Evolutionary conservation across 2,113 vertebrate genomes (phyloP), one percentile per base, ranked within the genome.

Genomic region (Chionodraco myersi): DNA sequence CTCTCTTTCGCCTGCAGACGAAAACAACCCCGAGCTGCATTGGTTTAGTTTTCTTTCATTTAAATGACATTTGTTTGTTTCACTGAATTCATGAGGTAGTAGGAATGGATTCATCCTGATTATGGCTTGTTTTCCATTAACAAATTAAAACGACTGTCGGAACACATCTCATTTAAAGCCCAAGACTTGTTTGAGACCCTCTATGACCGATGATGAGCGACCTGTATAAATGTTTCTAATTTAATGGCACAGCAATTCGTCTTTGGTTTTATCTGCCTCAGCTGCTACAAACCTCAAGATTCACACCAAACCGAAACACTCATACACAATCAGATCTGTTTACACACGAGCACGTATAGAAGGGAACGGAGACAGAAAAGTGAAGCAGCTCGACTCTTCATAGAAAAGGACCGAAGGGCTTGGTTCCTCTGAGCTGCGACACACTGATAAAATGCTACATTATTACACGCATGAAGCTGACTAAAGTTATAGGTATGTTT

Each of bases 1-100:
- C 53, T 51, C 49, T 62, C 62, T 7, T 75, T 82, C 47, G 8
- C 47, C 60, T 51, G 21, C 36, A 48, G 45, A 72, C 36, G 2
- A 57, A 81, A 75, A 85, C 75, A 86, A 77, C 71, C 30, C 77
- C 82, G 69, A 85, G 65, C 76, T 23, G 44, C 21, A 53, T 1
- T 18, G 5, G 14, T 47, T 45, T 70, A 69, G 12, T 16, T 51
- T 51, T 53, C 51, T 41, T 45, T 30, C 45, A 67, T 62, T 23
- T 56, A 15, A 26, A 6, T 52, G 11, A 51, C 13, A 1, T 10
- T 75, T 57, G 2, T 71, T 47, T 72, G 5, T 63, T 36, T 78
- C 36, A 54, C 14, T 60, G 41, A 77, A 77, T 82, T 85, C 1
- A 83, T 93, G 94, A 95, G 94, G 94, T 95, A 95, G 94, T 69